Evolutionary conservation across 2,888 invertebrate species (phyloP).

Genomic region (Dryocosmus kuriphilus): DNA sequence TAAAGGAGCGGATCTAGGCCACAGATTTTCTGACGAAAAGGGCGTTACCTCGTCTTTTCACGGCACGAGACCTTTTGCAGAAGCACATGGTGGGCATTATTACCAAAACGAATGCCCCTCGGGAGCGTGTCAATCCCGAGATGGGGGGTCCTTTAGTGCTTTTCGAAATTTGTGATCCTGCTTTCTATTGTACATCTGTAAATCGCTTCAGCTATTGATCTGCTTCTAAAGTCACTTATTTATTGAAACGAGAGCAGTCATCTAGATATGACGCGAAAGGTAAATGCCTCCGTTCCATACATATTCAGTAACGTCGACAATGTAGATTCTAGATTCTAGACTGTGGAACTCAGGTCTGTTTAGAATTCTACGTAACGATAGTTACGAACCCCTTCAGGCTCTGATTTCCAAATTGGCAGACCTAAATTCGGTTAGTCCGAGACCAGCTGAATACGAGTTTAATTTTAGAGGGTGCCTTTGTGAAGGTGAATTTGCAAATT

Average conservation of each 20-base stretch:
- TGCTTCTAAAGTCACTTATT: conserved; percentile 46
- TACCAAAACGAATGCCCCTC: conserved; percentile 57
- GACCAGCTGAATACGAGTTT: conserved; percentile 21
- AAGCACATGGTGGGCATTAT: conserved; percentile 50
- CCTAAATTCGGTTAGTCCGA: conserved; percentile 36
- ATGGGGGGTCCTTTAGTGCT: conserved; percentile 28
- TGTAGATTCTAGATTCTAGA: too few species aligned
- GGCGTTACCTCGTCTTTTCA: conserved; percentile 12
- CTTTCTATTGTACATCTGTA: conserved; percentile 51
- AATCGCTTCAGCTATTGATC: conserved; percentile 46
- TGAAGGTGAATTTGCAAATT: conserved; percentile 3
- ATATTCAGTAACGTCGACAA: conserved; percentile 27
- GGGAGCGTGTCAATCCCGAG: conserved; percentile 58
- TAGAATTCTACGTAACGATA: conserved; percentile 30
- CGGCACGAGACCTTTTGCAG: conserved; percentile 38
- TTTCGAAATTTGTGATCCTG: conserved; percentile 14
- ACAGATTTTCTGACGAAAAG: not conserved
- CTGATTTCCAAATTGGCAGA: conserved; percentile 35
- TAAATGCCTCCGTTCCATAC: conserved; percentile 38
- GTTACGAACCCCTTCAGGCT: conserved; percentile 35
- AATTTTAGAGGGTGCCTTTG: not conserved
- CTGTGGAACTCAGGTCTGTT: conserved; percentile 23
- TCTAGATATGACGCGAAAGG: conserved; percentile 35
- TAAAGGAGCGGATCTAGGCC: conserved; percentile 17
- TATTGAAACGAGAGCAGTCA: conserved; percentile 52